phyloP scores from a whole-genome alignment of 2,888 invertebrate genomes.

The Dicyrtoma fusca region DNA sequence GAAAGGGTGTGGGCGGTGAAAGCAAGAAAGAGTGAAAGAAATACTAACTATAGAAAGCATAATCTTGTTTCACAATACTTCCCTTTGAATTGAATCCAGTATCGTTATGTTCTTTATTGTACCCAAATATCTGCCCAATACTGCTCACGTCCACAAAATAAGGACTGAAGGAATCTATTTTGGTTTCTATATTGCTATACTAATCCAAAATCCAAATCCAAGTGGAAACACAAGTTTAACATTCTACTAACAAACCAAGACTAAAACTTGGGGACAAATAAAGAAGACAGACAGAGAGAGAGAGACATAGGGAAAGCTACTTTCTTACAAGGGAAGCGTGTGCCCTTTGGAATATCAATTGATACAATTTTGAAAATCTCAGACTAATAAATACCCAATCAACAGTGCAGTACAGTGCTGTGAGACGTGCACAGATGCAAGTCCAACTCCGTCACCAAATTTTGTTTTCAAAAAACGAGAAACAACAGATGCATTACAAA shows the following conservation, averaged over 20 bases:
- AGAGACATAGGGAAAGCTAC: too few species aligned
- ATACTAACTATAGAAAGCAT: background rate
- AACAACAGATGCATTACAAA: too few species aligned
- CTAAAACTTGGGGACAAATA: background rate
- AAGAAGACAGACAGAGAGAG: background rate
- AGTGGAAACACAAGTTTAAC: background rate
- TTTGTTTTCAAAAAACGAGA: too few species aligned
- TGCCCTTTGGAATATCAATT: background rate
- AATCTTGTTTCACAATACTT: conserved; percentile 15
- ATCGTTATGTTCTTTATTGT: too few species aligned
- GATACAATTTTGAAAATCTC: background rate
- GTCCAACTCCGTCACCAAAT: background rate
- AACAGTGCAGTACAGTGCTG: background rate
- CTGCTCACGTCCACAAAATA: background rate
- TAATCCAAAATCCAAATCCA: too few species aligned
- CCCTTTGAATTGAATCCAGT: conserved; percentile 5
- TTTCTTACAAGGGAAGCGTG: too few species aligned
- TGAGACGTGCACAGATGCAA: background rate
- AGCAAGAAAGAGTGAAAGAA: background rate
- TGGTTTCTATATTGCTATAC: background rate
- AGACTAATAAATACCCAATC: too few species aligned
- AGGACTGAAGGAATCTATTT: background rate
- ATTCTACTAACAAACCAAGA: background rate
- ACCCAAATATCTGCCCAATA: background rate
- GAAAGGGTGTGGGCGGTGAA: too few species aligned